phyloP scores from a whole-genome alignment of 2,113 vertebrate species.

The Protomyctophum bolini region DNA sequence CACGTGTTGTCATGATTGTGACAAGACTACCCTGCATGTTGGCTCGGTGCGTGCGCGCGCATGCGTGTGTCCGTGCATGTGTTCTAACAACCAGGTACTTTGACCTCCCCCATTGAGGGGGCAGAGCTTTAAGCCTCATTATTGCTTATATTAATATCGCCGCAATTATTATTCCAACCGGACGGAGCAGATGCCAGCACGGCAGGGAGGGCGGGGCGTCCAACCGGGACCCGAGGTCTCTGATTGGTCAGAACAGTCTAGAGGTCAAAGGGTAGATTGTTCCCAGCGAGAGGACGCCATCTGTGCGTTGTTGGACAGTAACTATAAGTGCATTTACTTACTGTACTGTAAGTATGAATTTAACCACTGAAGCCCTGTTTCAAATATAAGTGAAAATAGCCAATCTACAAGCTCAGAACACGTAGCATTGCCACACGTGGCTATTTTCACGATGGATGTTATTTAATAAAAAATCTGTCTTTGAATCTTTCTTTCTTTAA shows the following conservation, averaged over 20 bases:
- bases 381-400: neutral
- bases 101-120: constrained; percentile 55
- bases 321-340: constrained; percentile 3
- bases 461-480: too few relatives aligned
- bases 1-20: too few relatives aligned
- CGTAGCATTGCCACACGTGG: too few relatives aligned
- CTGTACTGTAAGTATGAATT: constrained; percentile 29
- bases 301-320: constrained; percentile 48
- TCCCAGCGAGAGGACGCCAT: constrained; percentile 67
- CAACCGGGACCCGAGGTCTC: constrained; percentile 50
- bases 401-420: neutral
- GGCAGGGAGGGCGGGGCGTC: constrained; percentile 56
- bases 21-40: too few relatives aligned
- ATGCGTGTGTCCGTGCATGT: too few relatives aligned
- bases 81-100: constrained; percentile 36
- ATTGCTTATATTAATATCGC: constrained; percentile 45
- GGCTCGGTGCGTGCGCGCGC: neutral
- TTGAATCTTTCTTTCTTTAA: too few relatives aligned
- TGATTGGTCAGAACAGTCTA: constrained; percentile 67
- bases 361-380: neutral
- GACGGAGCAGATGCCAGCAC: constrained; percentile 73
- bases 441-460: too few relatives aligned
- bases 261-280: constrained; percentile 70
- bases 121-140: constrained; percentile 59
- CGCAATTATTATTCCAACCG: constrained; percentile 54